Conservation (phyloP, 2,888 invertebrate genomes). For the Xestia xanthographa region DNA sequence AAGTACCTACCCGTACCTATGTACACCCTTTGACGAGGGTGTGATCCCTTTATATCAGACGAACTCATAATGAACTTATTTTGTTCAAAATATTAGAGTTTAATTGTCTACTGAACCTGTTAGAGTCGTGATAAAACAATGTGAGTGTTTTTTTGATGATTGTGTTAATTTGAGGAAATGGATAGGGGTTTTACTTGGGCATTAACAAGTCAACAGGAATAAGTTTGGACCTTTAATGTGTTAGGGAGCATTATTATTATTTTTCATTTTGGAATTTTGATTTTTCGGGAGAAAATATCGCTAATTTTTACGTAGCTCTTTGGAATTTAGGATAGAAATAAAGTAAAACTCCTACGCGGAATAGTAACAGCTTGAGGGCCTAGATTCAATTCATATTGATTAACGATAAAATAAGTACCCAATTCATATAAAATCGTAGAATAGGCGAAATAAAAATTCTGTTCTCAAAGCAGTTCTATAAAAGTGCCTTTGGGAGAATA, state of each 20-base stretch:
- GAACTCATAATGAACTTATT: slow-evolving; percentile 75
- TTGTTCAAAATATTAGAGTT: slow-evolving; percentile 73
- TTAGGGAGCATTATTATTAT: background rate
- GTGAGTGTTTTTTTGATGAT: slow-evolving; percentile 43
- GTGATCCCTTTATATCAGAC: slow-evolving; percentile 69
- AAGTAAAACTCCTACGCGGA: background rate
- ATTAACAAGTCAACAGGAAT: slow-evolving; percentile 19
- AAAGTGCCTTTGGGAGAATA: slow-evolving; percentile 1
- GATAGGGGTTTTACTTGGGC: slow-evolving; percentile 17
- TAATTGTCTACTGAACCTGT: slow-evolving; percentile 61
- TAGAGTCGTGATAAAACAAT: slow-evolving; percentile 41
- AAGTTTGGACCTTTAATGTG: slow-evolving; percentile 1
- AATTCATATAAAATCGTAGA: slow-evolving; percentile 8
- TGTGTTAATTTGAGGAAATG: slow-evolving; percentile 33
- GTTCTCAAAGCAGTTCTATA: slow-evolving; percentile 4
- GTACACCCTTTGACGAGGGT: slow-evolving; percentile 70
- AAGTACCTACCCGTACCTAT: slow-evolving; percentile 43
- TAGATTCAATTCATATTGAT: background rate
- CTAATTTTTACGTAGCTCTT: background rate
- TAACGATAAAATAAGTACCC: background rate
- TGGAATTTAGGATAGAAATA: background rate
- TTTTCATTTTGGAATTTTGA: background rate
- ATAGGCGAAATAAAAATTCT: background rate
- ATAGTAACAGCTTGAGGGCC: background rate
- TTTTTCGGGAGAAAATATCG: background rate